Base-by-base conservation (phyloP, 2,113 vertebrate genomes). In the Chionis minor region DNA sequence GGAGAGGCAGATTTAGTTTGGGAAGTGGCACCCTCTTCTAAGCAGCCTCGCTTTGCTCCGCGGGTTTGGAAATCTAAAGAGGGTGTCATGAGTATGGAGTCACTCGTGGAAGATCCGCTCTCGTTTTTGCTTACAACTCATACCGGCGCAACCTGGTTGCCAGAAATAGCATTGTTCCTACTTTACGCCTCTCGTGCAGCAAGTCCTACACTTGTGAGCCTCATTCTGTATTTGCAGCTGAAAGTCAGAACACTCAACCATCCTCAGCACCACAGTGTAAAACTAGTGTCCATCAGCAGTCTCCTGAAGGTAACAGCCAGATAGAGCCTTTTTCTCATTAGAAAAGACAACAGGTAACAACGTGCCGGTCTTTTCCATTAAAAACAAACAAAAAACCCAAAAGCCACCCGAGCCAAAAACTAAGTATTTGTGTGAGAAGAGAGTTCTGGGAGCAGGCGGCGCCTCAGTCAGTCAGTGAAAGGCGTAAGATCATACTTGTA, bases 401-500 rank as follows among this genome's bases (percentile, higher is more conserved):
- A 20, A 27, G 3, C 2, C 27, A 44, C 17, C 44, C 32, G 26
- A 63, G 38, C 22, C 56, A 26, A 63, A 77, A 42, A 7, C n/a
- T 7, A 30, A 40, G 8, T 22, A 23, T 30, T 61, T 80, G 32
- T 62, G 30, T 0, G 3, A 35, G 14, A 16, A 77, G 62, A 62
- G 49, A 33, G 5, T 67, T 66, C 80, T 49, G 30, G 61, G 69
- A 18, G 35, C 1, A 28, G 59, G 75, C 65, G 55, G 54, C 1
- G 4, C 88, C 14, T 8, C 32, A 38, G 38, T 20, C 51, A 4
- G 1, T 56, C 81, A 44, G 58, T 12, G 59, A 22, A 45, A 81
- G 21, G 4, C 23, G 2, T 8, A 2, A 16, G 56, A 22, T 3
- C 33, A 1, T 9, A 6, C 38, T 42, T 21, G 6, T 38, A 26